Evolutionary conservation across 2,113 vertebrate species (phyloP).

Genomic region (Halichoeres trimaculatus): DNA sequence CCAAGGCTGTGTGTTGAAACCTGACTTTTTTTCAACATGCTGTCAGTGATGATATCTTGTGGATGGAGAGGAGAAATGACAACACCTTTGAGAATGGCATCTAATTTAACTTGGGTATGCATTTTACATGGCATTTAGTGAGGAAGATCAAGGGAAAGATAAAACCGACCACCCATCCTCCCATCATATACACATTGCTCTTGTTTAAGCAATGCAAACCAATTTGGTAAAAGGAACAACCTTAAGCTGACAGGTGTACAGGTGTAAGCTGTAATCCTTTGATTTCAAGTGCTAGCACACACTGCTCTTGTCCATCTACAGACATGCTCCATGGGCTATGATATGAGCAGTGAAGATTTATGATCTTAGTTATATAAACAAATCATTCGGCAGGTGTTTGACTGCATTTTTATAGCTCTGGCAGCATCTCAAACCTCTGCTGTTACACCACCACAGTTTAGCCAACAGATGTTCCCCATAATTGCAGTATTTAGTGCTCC

Average conservation of each 20-base stretch:
- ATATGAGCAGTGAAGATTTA: constrained; percentile 18
- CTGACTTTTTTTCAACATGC: too few relatives aligned
- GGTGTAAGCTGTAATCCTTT: not conserved
- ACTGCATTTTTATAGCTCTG: constrained; percentile 56
- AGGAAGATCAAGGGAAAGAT: too few relatives aligned
- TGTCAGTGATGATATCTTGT: too few relatives aligned
- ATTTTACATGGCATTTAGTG: too few relatives aligned
- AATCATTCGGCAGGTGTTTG: constrained; percentile 51
- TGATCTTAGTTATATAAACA: not conserved
- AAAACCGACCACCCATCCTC: too few relatives aligned
- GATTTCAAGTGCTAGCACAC: not conserved
- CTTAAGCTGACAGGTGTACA: not conserved
- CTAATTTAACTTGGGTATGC: too few relatives aligned
- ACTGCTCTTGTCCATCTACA: not conserved
- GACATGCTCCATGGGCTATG: not conserved
- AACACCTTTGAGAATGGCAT: too few relatives aligned
- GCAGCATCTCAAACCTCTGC: constrained; percentile 37
- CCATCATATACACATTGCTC: too few relatives aligned
- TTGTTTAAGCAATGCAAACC: not conserved
- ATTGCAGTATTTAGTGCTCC: constrained; percentile 66
- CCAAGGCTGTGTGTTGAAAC: too few relatives aligned
- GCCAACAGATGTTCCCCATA: constrained; percentile 69
- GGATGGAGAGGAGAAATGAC: too few relatives aligned
- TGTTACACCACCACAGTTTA: constrained; percentile 42
- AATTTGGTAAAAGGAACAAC: not conserved